Evolutionary conservation across 2,888 invertebrate genomes (phyloP).

Genomic region (Stenodema calcarata): DNA sequence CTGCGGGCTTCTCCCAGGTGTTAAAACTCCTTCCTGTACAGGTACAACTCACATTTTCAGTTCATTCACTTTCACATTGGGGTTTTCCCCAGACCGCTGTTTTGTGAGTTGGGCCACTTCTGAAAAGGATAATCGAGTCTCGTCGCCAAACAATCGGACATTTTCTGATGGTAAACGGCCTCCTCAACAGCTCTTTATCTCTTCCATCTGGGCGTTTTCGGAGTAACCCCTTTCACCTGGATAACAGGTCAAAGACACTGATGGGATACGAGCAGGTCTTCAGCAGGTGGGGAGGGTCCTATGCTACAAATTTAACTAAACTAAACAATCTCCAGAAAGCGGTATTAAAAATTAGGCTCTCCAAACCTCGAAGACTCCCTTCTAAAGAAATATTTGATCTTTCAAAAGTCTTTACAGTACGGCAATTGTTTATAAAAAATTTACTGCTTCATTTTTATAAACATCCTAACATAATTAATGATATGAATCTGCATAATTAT

Average conservation of each 20-base stretch:
- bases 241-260: neutral
- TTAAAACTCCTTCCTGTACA: neutral
- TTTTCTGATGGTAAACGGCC: neutral
- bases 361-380: too few relatives aligned
- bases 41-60: neutral
- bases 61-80: neutral
- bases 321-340: too few relatives aligned
- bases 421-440: too few relatives aligned
- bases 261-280: too few relatives aligned
- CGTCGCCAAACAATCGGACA: neutral
- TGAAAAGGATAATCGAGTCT: neutral
- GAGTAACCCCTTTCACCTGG: neutral
- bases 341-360: too few relatives aligned
- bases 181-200: neutral
- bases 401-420: too few relatives aligned
- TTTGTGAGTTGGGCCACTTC: neutral
- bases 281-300: too few relatives aligned
- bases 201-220: neutral
- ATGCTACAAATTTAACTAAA: too few relatives aligned
- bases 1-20: neutral
- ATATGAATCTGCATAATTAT: too few relatives aligned
- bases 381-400: too few relatives aligned
- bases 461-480: too few relatives aligned
- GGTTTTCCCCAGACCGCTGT: neutral
- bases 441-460: too few relatives aligned